phyloP scores from a whole-genome alignment of 2,888 invertebrate genomes.

The Coenonympha arcania region DNA sequence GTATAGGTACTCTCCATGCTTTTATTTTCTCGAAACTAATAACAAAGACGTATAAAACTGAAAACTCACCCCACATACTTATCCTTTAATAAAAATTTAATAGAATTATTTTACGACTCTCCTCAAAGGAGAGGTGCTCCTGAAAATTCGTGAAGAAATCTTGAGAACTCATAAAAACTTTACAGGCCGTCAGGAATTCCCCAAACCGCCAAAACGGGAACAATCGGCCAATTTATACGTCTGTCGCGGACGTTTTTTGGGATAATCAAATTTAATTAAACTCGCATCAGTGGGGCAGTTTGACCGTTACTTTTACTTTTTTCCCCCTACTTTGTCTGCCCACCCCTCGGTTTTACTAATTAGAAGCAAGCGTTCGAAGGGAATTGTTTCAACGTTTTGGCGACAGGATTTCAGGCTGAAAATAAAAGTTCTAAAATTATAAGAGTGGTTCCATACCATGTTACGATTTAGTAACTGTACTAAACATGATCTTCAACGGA shows the following conservation, averaged over 20 bases:
- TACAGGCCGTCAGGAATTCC: slow-evolving; percentile 5
- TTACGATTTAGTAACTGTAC: too few relatives aligned
- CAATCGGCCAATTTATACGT: slow-evolving; percentile 35
- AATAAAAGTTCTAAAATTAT: background rate
- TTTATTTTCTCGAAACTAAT: background rate
- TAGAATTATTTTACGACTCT: slow-evolving; percentile 11
- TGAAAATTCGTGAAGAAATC: slow-evolving; percentile 14
- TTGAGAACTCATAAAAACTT: slow-evolving; percentile 19
- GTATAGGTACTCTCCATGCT: background rate
- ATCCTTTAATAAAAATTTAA: slow-evolving; percentile 2
- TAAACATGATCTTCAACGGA: too few relatives aligned
- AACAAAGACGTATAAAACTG: background rate
- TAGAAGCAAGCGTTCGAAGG: slow-evolving; percentile 17
- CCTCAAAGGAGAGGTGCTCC: slow-evolving; percentile 12
- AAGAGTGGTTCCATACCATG: background rate
- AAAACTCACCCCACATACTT: background rate
- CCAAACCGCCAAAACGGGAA: slow-evolving; percentile 12
- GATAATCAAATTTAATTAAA: slow-evolving; percentile 53
- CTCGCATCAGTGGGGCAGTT: slow-evolving; percentile 37
- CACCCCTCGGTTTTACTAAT: slow-evolving; percentile 15
- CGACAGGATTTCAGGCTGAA: slow-evolving; percentile 5
- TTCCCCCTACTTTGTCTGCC: background rate
- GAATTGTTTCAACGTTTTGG: slow-evolving; percentile 15
- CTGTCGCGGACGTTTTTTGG: slow-evolving; percentile 31
- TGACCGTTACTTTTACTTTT: slow-evolving; percentile 18